Conservation (phyloP, 64 coral and sea anemone genomes). For the Dendrophyllia cribrosa region DNA sequence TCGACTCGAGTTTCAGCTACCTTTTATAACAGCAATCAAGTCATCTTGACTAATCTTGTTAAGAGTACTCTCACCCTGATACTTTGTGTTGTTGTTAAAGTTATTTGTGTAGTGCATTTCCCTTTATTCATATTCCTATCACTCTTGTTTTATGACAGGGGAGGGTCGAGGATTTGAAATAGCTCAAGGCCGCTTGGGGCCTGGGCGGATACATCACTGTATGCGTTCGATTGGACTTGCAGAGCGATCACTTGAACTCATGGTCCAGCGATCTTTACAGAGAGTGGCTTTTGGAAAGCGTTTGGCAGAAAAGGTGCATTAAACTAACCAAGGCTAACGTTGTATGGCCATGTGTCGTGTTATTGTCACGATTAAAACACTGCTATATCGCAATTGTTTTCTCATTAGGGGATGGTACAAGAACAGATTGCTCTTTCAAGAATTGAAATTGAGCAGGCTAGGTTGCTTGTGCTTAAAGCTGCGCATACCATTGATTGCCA, state of each 20-base stretch:
- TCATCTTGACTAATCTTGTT: no score
- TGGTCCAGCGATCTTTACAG: conserved; percentile 77
- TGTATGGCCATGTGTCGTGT: neutral
- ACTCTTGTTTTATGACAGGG: conserved; percentile 42
- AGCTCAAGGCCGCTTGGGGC: conserved; percentile 96
- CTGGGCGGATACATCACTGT: conserved; percentile 96
- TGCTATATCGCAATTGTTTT: neutral
- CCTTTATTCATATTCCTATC: neutral
- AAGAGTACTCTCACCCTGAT: no score
- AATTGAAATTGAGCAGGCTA: conserved; percentile 95
- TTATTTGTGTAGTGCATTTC: no score
- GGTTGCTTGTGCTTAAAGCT: conserved; percentile 87
- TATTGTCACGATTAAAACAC: neutral
- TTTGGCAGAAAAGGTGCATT: conserved; percentile 86
- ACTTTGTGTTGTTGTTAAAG: no score
- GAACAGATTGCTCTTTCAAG: conserved; percentile 89
- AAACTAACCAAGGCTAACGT: neutral
- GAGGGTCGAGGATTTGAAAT: conserved; percentile 99
- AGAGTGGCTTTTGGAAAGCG: conserved; percentile 90
- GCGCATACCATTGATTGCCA: conserved; percentile 78
- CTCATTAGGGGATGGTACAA: conserved; percentile 91
- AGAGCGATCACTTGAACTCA: conserved; percentile 83
- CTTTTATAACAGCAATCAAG: no score
- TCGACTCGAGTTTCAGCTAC: no score
- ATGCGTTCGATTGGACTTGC: conserved; percentile 90